Evolutionary conservation across 2,888 invertebrate genomes (phyloP), one percentile per base, ranked within the genome.

Genomic region (Tribolium freemani): DNA sequence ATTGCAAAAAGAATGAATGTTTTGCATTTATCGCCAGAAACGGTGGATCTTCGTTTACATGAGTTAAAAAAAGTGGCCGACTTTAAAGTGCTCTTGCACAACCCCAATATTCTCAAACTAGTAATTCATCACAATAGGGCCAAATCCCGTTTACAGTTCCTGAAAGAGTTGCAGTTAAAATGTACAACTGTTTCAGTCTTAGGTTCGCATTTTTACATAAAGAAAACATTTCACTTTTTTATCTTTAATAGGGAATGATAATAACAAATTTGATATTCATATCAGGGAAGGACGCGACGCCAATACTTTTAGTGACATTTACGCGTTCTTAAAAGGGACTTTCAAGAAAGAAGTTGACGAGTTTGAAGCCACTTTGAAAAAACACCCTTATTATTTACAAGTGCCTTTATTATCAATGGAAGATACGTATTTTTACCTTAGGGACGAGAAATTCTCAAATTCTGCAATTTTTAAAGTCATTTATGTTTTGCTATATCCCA

Each of bases 401-500:
- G 88, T 91, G 11, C 90, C 93, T 0, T 82, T 92, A 1, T 75
- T 87, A 5, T 88, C 90, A 11, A 88, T 93, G 2, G 87, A 90
- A 67, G 88, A 90, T 30, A 91, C 91, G 60, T 87, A 91, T 56
- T 84, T 88, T 21, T 91, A 87, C 81, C 83, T 94, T 21, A 79
- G 78, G 11, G 85, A 87, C 58, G 83, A 86, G 48, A 81, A 85
- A 2, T 94, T 92, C 79, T 78, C 84, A 0, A 84, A 86, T 61
- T 80, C 87, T 3, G 89, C 90, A 38, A 91, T 95, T 75, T 87
- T 87, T 38, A 83, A 88, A 21, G 91, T 91, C 79, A 87, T 93
- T 61, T 90, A 91, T 70, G 83, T 94, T 30, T 83, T 94, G 5
- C 83, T 94, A 10, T 94, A 94, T 87, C 91, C 93, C 5, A 86